phyloP scores from a whole-genome alignment of 2,797 vertebrate genomes.

The Channa striata region DNA sequence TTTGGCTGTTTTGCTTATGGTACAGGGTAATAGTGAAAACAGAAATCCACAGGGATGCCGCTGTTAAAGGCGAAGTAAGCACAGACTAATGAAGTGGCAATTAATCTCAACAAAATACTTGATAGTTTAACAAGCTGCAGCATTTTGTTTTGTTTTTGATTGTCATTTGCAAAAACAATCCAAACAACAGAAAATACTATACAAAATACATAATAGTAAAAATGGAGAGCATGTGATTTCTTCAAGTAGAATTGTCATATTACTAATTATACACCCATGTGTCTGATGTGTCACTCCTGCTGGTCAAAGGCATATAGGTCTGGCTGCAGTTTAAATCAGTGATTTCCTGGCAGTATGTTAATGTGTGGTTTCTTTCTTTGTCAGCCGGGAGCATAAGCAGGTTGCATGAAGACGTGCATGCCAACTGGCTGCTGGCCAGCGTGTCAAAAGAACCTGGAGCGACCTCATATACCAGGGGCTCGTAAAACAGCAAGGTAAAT shows the following conservation, averaged over 20 bases:
- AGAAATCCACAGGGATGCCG: too few species aligned
- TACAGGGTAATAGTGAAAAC: too few species aligned
- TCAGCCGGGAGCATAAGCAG: slow-evolving; percentile 18
- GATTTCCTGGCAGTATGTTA: background rate
- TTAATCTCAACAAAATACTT: background rate
- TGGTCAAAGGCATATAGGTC: too few species aligned
- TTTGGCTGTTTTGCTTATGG: too few species aligned
- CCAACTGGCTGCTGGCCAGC: slow-evolving; percentile 41
- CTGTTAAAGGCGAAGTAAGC: too few species aligned
- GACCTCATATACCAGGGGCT: slow-evolving; percentile 40
- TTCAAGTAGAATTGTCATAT: too few species aligned
- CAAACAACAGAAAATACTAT: background rate
- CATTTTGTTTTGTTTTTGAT: background rate
- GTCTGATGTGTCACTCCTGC: too few species aligned
- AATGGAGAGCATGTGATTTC: too few species aligned
- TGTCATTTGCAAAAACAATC: background rate
- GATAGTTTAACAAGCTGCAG: background rate
- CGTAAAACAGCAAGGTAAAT: slow-evolving; percentile 28
- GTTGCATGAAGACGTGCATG: slow-evolving; percentile 17
- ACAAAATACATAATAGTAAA: background rate
- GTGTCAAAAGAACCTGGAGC: slow-evolving; percentile 38
- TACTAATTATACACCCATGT: too few species aligned
- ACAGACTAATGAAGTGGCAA: background rate
- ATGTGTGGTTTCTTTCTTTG: slow-evolving; percentile 32
- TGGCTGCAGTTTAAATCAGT: background rate